Evolutionary conservation across 2,888 invertebrate genomes (phyloP), one percentile per base, ranked within the genome.

Genomic region (Ernsta delagoae): DNA sequence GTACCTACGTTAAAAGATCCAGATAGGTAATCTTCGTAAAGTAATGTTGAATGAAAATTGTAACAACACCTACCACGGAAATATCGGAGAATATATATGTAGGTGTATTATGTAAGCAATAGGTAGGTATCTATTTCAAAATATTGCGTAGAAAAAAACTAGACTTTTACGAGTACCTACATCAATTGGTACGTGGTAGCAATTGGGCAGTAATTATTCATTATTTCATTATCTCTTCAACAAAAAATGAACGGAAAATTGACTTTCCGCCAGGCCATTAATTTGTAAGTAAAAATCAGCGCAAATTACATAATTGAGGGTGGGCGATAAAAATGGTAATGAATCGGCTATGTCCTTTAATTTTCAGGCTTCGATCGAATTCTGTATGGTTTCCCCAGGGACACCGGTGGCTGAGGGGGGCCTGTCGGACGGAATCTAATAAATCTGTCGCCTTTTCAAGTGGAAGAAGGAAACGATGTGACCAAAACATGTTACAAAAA

Each of bases 291-390:
- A 50, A 50, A 50, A 50, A 50, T 50, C 50, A 24, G 50, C 50
- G 16, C 50, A 50, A 50, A 50, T 16, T 50, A 50, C 16, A 34
- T 16, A 59, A 59, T n/a, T 59, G 12, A 39, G 16, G 39, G 57
- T 36, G n/a, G 34, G n/a, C 36, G 56, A n/a, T 12, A 36, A 62
- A 31, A 62, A 53, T 39, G 12, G 16, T 62, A 62, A 53, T 53
- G 24, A 39, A 50, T 8, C 9, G 5, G 12, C 34, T 34, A 70
- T 71, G 57, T 70, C 61, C 54, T 43, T 65, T 31, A 57, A 68
- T 63, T 62, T 70, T 70, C 48, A 53, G 12, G 41, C 62, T 63
- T 66, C 59, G 56, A 66, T 61, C 53, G 56, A 70, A 70, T 48
- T 63, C 62, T 53, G 50, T 43, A 43, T 12, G 39, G 56, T 41